Evolutionary conservation across 1,140 invertebrate species (phyloP), one percentile per base, ranked within the genome.

Genomic region (Rhopalosiphum padi): DNA sequence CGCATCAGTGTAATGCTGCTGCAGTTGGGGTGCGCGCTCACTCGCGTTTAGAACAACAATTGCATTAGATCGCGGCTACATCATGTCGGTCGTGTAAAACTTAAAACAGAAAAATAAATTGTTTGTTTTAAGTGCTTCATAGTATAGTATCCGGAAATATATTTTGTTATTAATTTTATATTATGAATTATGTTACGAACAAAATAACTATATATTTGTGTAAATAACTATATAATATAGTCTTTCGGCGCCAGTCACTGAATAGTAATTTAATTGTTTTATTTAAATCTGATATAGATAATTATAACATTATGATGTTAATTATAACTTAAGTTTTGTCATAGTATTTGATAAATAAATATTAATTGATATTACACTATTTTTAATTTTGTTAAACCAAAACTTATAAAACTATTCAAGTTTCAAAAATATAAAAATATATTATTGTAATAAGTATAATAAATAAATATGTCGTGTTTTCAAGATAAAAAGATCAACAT

Each of bases 1-100:
- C 43, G n/a, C 91, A 92, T 89, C 87, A 53, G 87, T 89, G 48
- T 89, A 89, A 89, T 53, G 87, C 30, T 15, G 1, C 15, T 85
- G n/a, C 18, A 15, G n/a, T 53, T 89, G n/a, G 87, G 87, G 87
- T 89, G 87, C 21, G n/a, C 87, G 18, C 25, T 23, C n/a, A 25
- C 48, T 53, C 48, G 21, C 3, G 23, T 89, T 53, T 89, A 48
- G n/a, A 89, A 53, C 87, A 53, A 53, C 87, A 53, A 53, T 53
- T 35, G 48, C 48, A 48, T 46, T 46, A 46, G 15, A 25, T 48
- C 43, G 11, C 41, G 23, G 25, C 21, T 41, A 23, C n/a, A 41
- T 25, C n/a, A 41, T 25, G n/a, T 83, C 37, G 83, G 83, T 85
- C 86, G 30, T 51, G 86, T 48, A 87, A 48, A 87, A 48, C 46